Evolutionary conservation across 2,888 invertebrate genomes (phyloP).

Genomic region (Acholoe squamosa): DNA sequence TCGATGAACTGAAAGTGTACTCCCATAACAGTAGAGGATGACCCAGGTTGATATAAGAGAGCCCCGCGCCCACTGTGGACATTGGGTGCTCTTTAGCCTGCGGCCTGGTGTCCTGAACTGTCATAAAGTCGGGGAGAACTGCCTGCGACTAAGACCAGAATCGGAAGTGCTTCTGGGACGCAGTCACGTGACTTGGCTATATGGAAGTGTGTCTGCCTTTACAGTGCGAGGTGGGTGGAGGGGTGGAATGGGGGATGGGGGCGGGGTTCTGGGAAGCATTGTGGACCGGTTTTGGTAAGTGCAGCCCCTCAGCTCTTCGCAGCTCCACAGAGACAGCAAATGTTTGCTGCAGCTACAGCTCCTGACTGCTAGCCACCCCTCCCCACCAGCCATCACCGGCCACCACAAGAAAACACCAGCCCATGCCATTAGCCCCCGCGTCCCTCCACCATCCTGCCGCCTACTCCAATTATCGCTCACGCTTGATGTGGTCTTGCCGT

Average conservation of each 20-base stretch:
- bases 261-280: not conserved
- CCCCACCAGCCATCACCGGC: not conserved
- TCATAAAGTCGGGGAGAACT: not conserved
- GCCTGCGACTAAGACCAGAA: not conserved
- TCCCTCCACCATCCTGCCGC: conserved; percentile 13
- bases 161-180: conserved; percentile 16
- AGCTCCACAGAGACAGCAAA: not conserved
- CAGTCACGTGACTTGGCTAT: conserved; percentile 1
- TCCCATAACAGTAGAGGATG: not conserved
- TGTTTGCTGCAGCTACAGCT: not conserved
- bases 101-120: not conserved
- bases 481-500: not conserved
- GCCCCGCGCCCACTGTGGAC: not conserved
- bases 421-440: not conserved
- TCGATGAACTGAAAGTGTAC: not conserved
- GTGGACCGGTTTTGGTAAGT: not conserved
- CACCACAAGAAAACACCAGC: not conserved
- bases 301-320: not conserved
- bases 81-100: not conserved
- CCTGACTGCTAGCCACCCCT: not conserved
- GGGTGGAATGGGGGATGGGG: not conserved
- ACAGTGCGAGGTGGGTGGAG: not conserved
- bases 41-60: not conserved
- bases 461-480: conserved; percentile 32
- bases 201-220: not conserved